Evolutionary conservation across 1,140 invertebrate species (phyloP).

Genomic region (Zaprionus ornatus): DNA sequence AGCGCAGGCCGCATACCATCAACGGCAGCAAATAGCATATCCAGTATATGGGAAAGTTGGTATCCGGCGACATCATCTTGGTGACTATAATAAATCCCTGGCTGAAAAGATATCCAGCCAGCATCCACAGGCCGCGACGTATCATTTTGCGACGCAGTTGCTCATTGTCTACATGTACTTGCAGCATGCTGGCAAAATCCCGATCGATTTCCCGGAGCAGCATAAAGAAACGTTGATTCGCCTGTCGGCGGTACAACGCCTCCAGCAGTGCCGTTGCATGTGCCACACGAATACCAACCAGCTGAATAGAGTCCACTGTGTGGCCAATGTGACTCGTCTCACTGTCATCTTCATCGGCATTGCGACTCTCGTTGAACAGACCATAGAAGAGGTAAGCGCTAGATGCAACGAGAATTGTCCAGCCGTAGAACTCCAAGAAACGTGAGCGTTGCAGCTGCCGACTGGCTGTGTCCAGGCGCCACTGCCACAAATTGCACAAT

Average conservation of each 20-base stretch:
- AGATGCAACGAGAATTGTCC: slow-evolving; percentile 39
- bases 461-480: slow-evolving; percentile 35
- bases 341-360: background rate
- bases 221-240: slow-evolving; percentile 42
- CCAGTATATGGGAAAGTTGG: slow-evolving; percentile 62
- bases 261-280: slow-evolving; percentile 64
- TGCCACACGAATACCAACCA: slow-evolving; percentile 74
- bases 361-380: slow-evolving; percentile 47
- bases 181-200: slow-evolving; percentile 50
- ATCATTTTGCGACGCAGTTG: slow-evolving; percentile 28
- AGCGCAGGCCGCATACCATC: slow-evolving; percentile 66
- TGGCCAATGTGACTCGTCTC: slow-evolving; percentile 54
- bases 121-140: slow-evolving; percentile 46
- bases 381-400: slow-evolving; percentile 48
- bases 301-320: slow-evolving; percentile 75
- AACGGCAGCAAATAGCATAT: slow-evolving; percentile 69
- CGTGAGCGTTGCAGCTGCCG: slow-evolving; percentile 42
- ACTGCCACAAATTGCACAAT: slow-evolving; percentile 59
- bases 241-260: slow-evolving; percentile 50
- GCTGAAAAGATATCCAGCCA: slow-evolving; percentile 57
- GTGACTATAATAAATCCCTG: slow-evolving; percentile 59
- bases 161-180: slow-evolving; percentile 47
- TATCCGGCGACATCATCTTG: slow-evolving; percentile 41
- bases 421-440: slow-evolving; percentile 61
- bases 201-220: slow-evolving; percentile 67